phyloP scores from a whole-genome alignment of 2,888 invertebrate genomes.

The Gastrophysa polygoni region DNA sequence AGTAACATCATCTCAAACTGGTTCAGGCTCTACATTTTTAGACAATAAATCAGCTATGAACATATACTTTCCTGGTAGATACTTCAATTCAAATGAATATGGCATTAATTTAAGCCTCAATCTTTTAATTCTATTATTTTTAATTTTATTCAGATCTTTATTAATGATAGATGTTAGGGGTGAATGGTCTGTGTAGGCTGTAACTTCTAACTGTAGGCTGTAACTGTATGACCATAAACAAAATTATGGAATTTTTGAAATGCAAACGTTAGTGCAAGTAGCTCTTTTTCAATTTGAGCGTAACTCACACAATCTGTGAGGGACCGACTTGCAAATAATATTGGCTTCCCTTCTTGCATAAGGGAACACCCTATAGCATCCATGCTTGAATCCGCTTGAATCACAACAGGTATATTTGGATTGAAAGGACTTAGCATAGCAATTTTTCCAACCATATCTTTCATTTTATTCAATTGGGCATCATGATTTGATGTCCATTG shows the following conservation, averaged over 20 bases:
- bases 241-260: slow-evolving; percentile 47
- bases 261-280: slow-evolving; percentile 44
- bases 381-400: slow-evolving; percentile 26
- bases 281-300: slow-evolving; percentile 46
- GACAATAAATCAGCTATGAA: slow-evolving; percentile 11
- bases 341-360: slow-evolving; percentile 27
- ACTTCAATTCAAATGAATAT: slow-evolving; percentile 13
- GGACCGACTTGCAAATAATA: slow-evolving; percentile 25
- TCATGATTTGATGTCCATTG: slow-evolving; percentile 15
- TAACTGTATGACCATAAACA: slow-evolving; percentile 42
- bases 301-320: slow-evolving; percentile 17
- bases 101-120: slow-evolving; percentile 11
- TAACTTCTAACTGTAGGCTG: slow-evolving; percentile 22
- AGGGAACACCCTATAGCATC: slow-evolving; percentile 26
- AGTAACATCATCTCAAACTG: too few species aligned
- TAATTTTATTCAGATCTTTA: slow-evolving; percentile 13
- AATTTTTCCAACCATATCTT: background rate
- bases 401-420: slow-evolving; percentile 7
- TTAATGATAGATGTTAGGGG: background rate
- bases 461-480: background rate
- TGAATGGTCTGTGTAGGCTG: background rate
- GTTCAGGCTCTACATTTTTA: too few species aligned
- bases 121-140: slow-evolving; percentile 13
- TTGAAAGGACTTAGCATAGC: slow-evolving; percentile 22
- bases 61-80: slow-evolving; percentile 18